Base-by-base conservation (phyloP, 2,888 invertebrate species). In the Pycnomerus fuliginosus region DNA sequence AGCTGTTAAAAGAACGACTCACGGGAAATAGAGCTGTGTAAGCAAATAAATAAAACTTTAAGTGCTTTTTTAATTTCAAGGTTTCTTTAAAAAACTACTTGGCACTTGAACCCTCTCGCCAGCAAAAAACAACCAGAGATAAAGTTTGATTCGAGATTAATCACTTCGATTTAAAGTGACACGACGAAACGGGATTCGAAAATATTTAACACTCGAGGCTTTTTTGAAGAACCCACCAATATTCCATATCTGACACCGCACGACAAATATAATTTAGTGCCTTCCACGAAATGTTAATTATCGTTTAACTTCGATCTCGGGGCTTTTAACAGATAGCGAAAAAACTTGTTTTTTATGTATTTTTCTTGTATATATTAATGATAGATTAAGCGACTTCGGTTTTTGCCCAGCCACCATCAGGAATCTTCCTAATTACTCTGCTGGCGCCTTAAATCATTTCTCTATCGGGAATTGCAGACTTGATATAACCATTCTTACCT, bases 1-100 rank as follows among this genome's bases (percentile, higher is more conserved):
- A 52, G 50, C 51, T 55, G 47, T 55, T 55, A 55, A 55, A 55
- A 37, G 45, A 45, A 45, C 45, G 41, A 38, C 45, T 45, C 37
- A 36, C 40, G 41, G 37, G 33, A 45, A 49, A 49, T 49, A 40
- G 44, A 48, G 44, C 42, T 48, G 36, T 48, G 44, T 44, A 48
- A 49, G 49, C 44, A 48, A 48, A 48, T 49, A 49, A 44, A 47
- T 42, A 37, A 41, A 49, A 45, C 23, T 40, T 49, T 49, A 49
- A 49, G 49, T 49, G 49, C 41, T 49, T 49, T 49, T 49, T 45
- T 39, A 49, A 49, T 49, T 34, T 31, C 47, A 47, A 47, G 47
- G 47, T 47, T 43, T 47, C 35, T 47, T 47, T 47, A 16, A 27
- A 38, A 34, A 43, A 43, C 37, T 42, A 41, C 31, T 42, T 41